Conservation (phyloP, 2,113 vertebrate species). For the Oryzias javanicus region DNA sequence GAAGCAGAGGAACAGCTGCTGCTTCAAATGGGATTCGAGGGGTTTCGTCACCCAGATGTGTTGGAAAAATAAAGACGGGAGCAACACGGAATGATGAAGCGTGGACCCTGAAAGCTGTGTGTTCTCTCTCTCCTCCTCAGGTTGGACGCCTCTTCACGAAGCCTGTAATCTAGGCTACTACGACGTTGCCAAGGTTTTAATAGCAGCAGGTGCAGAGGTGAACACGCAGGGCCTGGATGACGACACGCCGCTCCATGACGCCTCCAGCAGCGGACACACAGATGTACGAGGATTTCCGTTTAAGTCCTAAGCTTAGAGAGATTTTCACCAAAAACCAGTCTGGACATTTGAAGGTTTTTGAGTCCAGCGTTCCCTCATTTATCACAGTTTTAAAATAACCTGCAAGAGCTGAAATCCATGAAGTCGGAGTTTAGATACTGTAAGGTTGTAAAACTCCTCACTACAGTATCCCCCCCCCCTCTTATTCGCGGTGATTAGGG, state of each 20-base stretch:
- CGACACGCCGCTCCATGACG: conserved; percentile 96
- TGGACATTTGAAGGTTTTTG: too few species aligned
- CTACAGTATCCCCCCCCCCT: too few species aligned
- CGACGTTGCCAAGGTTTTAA: conserved; percentile 94
- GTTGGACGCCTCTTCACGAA: conserved; percentile 98
- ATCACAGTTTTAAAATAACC: too few species aligned
- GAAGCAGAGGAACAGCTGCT: conserved; percentile 20
- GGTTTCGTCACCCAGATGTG: too few species aligned
- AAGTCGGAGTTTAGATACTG: too few species aligned
- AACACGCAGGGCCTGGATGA: conserved; percentile 98
- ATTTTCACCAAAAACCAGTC: too few species aligned
- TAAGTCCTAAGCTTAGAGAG: neutral
- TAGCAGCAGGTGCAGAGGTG: conserved; percentile 94
- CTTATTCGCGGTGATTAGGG: too few species aligned
- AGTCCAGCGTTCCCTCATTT: too few species aligned
- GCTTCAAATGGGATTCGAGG: conserved; percentile 8
- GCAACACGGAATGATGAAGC: neutral
- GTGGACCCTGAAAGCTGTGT: neutral
- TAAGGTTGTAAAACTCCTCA: too few species aligned
- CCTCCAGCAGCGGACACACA: conserved; percentile 95
- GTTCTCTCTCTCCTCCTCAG: conserved; percentile 59
- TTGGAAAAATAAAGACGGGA: neutral
- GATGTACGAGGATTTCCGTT: conserved; percentile 77
- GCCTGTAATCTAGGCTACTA: conserved; percentile 98
- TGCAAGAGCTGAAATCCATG: too few species aligned